Conservation (phyloP, 2,888 invertebrate species). For the Protonemura montana region DNA sequence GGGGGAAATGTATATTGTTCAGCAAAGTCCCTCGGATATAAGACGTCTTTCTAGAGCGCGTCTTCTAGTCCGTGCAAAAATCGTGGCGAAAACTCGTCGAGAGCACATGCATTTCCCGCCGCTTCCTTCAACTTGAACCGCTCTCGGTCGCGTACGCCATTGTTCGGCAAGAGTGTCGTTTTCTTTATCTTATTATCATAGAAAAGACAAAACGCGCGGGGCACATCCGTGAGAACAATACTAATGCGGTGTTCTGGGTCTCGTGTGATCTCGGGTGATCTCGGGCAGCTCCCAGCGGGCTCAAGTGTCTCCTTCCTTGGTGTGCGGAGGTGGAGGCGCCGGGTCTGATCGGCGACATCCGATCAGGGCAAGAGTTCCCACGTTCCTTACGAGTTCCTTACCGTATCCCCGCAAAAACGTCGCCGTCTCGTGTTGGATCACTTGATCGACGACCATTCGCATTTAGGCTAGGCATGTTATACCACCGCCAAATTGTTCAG, state of each 20-base stretch:
- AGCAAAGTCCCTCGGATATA: neutral
- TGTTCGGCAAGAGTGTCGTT: neutral
- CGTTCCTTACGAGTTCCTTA: neutral
- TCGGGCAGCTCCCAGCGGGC: neutral
- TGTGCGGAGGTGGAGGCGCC: neutral
- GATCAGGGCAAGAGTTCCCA: neutral
- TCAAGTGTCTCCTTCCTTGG: neutral
- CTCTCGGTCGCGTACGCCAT: neutral
- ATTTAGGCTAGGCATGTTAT: too few relatives aligned
- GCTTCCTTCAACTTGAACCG: neutral
- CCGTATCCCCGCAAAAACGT: neutral
- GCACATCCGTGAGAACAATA: constrained; percentile 7
- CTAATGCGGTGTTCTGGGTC: neutral
- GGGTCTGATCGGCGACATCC: neutral
- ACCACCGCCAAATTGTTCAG: too few relatives aligned
- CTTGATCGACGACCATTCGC: too few relatives aligned
- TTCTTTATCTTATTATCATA: neutral
- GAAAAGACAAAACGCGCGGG: neutral
- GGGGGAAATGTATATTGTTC: too few relatives aligned
- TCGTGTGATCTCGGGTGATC: neutral
- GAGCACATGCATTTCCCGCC: neutral
- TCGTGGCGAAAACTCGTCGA: neutral
- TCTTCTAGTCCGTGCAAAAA: neutral
- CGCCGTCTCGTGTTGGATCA: too few relatives aligned
- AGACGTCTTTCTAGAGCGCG: neutral